These are phyloP conservation scores for Cyclophora albipunctata DNA, from an alignment of 2,888 invertebrate genomes.

Conservation along the genomic window DNA sequence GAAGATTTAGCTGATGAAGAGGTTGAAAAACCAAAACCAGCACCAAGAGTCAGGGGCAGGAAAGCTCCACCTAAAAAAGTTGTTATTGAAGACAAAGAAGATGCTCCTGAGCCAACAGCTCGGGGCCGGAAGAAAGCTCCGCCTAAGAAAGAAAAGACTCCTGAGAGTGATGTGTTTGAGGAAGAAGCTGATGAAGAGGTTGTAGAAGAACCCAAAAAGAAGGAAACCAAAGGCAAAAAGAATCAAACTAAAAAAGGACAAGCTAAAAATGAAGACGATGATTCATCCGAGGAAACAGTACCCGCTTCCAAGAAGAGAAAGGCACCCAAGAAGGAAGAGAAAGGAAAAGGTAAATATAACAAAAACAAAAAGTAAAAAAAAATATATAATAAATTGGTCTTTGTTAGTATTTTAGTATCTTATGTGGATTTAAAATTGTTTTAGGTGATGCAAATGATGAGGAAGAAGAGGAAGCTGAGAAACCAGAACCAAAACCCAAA, in stretches of 20 bases:
- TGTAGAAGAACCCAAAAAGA: slow-evolving; percentile 48
- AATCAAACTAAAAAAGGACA: slow-evolving; percentile 45
- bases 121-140: slow-evolving; percentile 24
- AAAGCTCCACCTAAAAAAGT: slow-evolving; percentile 30
- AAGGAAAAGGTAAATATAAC: slow-evolving; percentile 42
- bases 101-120: slow-evolving; percentile 19
- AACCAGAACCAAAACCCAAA: slow-evolving; percentile 48
- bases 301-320: slow-evolving; percentile 45
- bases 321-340: slow-evolving; percentile 46
- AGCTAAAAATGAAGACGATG: slow-evolving; percentile 46
- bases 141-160: slow-evolving; percentile 30
- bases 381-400: too few relatives aligned
- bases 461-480: slow-evolving; percentile 39
- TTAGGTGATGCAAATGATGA: slow-evolving; percentile 45
- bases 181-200: slow-evolving; percentile 35
- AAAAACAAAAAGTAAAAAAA: too few relatives aligned
- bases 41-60: slow-evolving; percentile 28
- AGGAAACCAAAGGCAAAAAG: slow-evolving; percentile 47
- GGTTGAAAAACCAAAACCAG: slow-evolving; percentile 39
- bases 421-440: slow-evolving; percentile 7
- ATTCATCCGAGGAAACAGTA: slow-evolving; percentile 25
- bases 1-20: slow-evolving; percentile 38
- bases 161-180: slow-evolving; percentile 31
- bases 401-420: too few relatives aligned
- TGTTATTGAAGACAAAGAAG: slow-evolving; percentile 16